Percentiles rank a stretch among this genome's conserved stretches.
These are phyloP conservation scores for Pangasianodon gigas DNA, from an alignment of 2,113 vertebrate genomes.

Conservation along the genomic window DNA sequence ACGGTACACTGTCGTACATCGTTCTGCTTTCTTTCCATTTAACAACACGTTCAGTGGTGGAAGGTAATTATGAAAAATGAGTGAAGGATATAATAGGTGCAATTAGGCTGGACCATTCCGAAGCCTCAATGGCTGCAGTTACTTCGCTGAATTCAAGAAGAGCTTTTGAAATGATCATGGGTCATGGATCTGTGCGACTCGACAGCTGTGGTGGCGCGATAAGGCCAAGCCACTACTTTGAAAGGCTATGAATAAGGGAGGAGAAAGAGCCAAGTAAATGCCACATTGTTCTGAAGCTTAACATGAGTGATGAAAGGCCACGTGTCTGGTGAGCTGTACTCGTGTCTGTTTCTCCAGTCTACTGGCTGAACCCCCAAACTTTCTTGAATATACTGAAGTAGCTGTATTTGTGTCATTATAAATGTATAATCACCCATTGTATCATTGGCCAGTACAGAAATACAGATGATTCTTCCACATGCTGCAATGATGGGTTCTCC, in stretches of 20 bases:
- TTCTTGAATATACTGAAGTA: not conserved
- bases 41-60: not conserved
- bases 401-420: not conserved
- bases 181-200: not conserved
- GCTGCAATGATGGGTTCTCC: not conserved
- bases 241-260: constrained; percentile 12
- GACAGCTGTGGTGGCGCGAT: constrained; percentile 31
- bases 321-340: not conserved
- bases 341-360: not conserved
- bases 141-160: not conserved
- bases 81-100: constrained; percentile 1
- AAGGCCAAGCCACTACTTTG: constrained; percentile 7
- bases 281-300: not conserved
- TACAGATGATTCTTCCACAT: too few species aligned
- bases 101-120: not conserved
- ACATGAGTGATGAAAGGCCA: constrained; percentile 6
- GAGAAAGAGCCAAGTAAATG: not conserved
- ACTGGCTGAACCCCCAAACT: not conserved
- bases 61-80: not conserved
- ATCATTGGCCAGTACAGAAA: not conserved
- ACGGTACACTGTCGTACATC: not conserved
- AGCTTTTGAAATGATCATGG: constrained; percentile 11
- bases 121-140: not conserved
- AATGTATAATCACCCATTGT: not conserved
- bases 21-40: not conserved